Evolutionary conservation across 2,113 vertebrate species (phyloP), one percentile per base, ranked within the genome.

Genomic region (Ploceus nigricollis): DNA sequence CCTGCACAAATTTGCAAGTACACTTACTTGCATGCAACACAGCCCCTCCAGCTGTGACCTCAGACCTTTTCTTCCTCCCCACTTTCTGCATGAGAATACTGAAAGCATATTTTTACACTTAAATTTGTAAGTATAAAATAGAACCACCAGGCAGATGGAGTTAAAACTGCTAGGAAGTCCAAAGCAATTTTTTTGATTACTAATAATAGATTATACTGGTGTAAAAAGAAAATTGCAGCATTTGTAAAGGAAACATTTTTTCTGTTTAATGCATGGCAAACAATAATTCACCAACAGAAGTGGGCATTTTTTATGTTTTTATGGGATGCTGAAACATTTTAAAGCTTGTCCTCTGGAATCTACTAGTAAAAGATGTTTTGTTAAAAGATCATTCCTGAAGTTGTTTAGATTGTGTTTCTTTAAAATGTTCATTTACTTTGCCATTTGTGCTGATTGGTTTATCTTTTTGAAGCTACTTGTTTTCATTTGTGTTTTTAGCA

Each of bases 31-130:
- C 91, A 68, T 93, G 86, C 83, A 94, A 95, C 90, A 69, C 71
- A 83, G 77, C 20, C 44, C 81, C 79, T 98, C 90, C 97, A 98
- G 97, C 97, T 98, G 97, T 97, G 96, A 97, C 97, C 97, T 97
- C 39, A 21, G 81, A 92, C 96, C 87, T 91, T 83, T 95, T 84
- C 82, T 91, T 82, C 73, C 15, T 68, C 31, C 23, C 5, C 22
- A 6, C 19, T 90, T 95, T 86, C 70, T 94, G 77, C 68, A 58
- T 61, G 85, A 95, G 66, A 96, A 92, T 39, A 91, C 76, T 60
- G 39, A 89, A 96, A 94, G 61, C 93, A 94, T 96, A 94, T 95
- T 98, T 97, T 98, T 96, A 95, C 92, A 90, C 95, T 97, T 97
- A 87, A 84, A 95, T 94, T 56, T 94, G 93, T 95, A 94, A 80